Evolutionary conservation across 2,113 vertebrate genomes (phyloP), one percentile per base, ranked within the genome.

Genomic region (Sitta europaea): DNA sequence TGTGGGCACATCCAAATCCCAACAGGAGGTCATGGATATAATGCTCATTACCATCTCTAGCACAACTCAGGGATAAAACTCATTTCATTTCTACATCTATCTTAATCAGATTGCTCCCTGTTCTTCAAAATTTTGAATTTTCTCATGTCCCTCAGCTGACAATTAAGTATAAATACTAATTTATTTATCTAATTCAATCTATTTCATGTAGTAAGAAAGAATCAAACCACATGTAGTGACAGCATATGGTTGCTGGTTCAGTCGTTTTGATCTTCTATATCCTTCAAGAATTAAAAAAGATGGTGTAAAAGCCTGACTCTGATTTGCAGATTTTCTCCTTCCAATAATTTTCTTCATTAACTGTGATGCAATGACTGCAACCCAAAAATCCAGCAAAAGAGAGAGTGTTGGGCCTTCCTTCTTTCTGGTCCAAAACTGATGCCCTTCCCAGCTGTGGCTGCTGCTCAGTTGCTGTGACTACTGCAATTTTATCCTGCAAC

Each of bases 161-260:
- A 86, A 45, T 59, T 62, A 81, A 66, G 9, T 43, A 48, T 10
- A 83, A 70, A 40, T 58, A 50, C 28, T 20, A 40, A 75, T 25
- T 86, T 68, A 48, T 67, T 86, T 45, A 50, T 47, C 43, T 51
- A 79, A 68, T 76, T 76, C 67, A 31, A 73, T 65, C 54, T 43
- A 53, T 53, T 84, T 77, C 17, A 17, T 5, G 28, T 17, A 59
- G n/a, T n/a, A 70, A 80, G n/a, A 67, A 84, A 73, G 25, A 63
- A 59, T 54, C 36, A 59, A 80, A 62, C 15, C 38, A 19, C 28
- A 48, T 14, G 33, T 13, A 65, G 1, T 1, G 0, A 40, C 4
- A 70, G 4, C 20, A 45, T 19, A 45, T 2, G 1, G 15, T 4
- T 70, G 42, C 27, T 66, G 38, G 17, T 70, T 70, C 48, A 21